Conservation (phyloP, 2,888 invertebrate species). For the Iselma pallidipennis region DNA sequence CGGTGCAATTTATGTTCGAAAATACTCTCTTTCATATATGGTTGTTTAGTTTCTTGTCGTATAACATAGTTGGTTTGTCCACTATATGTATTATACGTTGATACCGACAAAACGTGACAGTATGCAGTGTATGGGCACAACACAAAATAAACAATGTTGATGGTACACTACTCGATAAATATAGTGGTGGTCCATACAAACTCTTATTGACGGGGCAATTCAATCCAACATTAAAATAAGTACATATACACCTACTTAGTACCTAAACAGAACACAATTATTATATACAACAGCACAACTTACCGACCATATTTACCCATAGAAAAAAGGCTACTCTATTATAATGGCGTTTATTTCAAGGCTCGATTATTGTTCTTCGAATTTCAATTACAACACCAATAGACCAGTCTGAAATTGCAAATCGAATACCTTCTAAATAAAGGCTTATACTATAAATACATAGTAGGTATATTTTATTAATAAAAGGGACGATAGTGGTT, state of each 20-base stretch:
- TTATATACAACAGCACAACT: background rate
- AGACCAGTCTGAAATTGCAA: background rate
- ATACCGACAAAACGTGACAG: slow-evolving; percentile 43
- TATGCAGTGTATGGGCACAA: slow-evolving; percentile 37
- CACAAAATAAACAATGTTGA: slow-evolving; percentile 40
- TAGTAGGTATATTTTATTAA: background rate
- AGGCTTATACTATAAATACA: no score
- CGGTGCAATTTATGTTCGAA: slow-evolving; percentile 33
- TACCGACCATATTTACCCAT: background rate
- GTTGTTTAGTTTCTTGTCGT: slow-evolving; percentile 34
- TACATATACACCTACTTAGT: background rate
- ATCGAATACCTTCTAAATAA: background rate
- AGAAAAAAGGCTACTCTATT: background rate
- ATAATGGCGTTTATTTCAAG: background rate
- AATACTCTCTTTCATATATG: slow-evolving; percentile 26
- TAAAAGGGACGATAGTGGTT: background rate
- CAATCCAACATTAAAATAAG: background rate
- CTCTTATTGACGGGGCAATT: background rate
- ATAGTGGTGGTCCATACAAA: background rate
- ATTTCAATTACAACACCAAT: slow-evolving; percentile 18
- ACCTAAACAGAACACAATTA: background rate
- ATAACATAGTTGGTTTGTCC: slow-evolving; percentile 24
- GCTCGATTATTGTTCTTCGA: slow-evolving; percentile 20
- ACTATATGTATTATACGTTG: slow-evolving; percentile 35
- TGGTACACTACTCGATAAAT: slow-evolving; percentile 4